Percentiles rank a stretch among this genome's conserved stretches.
Evolutionary conservation across 2,113 vertebrate genomes (phyloP).

Genomic region (Tenrec ecaudatus): DNA sequence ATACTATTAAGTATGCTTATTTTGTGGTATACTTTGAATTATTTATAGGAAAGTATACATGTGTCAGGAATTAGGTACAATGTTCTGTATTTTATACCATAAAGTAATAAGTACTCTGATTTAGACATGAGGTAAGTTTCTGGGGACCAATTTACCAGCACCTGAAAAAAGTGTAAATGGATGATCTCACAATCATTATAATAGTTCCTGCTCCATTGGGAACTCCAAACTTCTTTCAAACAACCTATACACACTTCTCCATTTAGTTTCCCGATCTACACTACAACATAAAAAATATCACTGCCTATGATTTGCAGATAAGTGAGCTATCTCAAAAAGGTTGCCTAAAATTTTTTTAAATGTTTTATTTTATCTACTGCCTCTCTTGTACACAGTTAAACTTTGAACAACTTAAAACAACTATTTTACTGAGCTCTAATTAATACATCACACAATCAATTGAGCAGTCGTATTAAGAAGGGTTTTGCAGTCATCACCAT

Average conservation of each 20-base stretch:
- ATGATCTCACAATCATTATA: not conserved
- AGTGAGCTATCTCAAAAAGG: not conserved
- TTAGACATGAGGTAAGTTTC: not conserved
- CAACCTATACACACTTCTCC: not conserved
- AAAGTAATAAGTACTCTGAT: conserved; percentile 1
- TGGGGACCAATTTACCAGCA: not conserved
- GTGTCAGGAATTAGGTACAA: no score
- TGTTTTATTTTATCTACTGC: not conserved
- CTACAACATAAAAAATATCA: not conserved
- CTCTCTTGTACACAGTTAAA: not conserved
- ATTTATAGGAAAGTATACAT: no score
- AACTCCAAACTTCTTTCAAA: not conserved
- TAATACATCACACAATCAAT: no score
- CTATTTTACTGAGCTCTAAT: no score
- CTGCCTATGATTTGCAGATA: not conserved
- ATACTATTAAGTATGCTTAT: no score
- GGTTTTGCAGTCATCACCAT: no score
- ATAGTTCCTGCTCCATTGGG: not conserved
- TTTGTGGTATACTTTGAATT: no score
- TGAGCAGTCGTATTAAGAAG: no score
- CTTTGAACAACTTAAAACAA: not conserved
- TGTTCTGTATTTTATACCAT: not conserved
- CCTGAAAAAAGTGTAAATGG: not conserved
- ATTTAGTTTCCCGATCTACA: not conserved
- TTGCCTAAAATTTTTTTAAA: not conserved